These are phyloP conservation scores for Crossaster papposus DNA, from an alignment of 53 echinoderm and acorn worm genomes.

Conservation along the genomic window DNA sequence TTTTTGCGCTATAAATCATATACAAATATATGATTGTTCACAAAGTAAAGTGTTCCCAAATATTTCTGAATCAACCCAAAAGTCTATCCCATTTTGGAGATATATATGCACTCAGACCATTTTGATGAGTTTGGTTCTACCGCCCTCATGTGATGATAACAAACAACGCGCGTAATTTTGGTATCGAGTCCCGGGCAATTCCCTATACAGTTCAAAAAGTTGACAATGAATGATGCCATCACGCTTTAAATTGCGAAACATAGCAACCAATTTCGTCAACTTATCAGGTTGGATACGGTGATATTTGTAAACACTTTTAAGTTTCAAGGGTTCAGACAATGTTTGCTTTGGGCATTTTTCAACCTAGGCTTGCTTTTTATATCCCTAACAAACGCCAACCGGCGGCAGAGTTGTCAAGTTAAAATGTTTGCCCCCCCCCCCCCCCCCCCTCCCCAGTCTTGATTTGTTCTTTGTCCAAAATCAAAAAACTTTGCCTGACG, in stretches of 20 bases:
- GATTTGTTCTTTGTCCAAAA: not conserved
- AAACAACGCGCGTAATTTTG: too few relatives aligned
- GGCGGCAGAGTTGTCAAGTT: not conserved
- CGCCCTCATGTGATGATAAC: too few relatives aligned
- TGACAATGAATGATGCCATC: not conserved
- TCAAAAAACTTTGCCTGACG: not conserved
- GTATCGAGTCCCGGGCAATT: too few relatives aligned
- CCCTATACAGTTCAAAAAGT: not conserved
- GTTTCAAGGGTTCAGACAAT: not conserved
- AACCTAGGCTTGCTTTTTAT: not conserved
- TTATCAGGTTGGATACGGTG: not conserved
- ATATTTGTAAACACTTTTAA: not conserved
- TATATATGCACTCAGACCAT: too few relatives aligned
- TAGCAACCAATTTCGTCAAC: not conserved
- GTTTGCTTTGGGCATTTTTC: not conserved
- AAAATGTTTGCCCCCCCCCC: not conserved
- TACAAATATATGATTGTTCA: too few relatives aligned
- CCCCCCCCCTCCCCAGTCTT: too few relatives aligned
- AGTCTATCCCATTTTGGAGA: too few relatives aligned
- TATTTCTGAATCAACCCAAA: too few relatives aligned
- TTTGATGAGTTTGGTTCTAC: too few relatives aligned
- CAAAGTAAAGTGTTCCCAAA: too few relatives aligned
- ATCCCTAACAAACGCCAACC: not conserved
- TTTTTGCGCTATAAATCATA: too few relatives aligned
- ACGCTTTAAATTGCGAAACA: not conserved